Evolutionary conservation across 2,797 vertebrate genomes (phyloP), one percentile per base, ranked within the genome.

Genomic region (Platyrinchus mystaceus): DNA sequence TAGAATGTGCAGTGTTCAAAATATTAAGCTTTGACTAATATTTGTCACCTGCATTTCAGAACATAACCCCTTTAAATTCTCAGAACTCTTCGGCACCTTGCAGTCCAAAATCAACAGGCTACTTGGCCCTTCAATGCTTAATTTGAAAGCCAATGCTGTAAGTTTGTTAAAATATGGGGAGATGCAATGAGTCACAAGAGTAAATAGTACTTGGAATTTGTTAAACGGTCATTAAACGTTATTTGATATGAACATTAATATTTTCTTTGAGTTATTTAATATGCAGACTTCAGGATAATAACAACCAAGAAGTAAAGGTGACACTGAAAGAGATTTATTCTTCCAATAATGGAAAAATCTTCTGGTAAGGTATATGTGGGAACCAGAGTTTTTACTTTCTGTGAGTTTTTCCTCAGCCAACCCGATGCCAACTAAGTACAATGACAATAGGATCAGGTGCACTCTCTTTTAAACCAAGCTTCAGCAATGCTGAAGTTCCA

Each of bases 71-170:
- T 60, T 71, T 78, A 28, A 84, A 19, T 93, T 90, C 62, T 90
- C 39, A 88, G 84, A 95, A 89, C 3, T 3, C n/a, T 69, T 23
- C 67, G 47, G 49, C 63, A 91, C 73, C 50, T 82, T 58, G 9
- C 10, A 68, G 39, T 93, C 93, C 90, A 93, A 95, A 94, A 88
- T 63, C 80, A 94, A 90, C 80, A 94, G 32, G 27, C 26, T 55
- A 15, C 30, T 89, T 94, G 83, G 85, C 59, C 47, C 19, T 63
- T 47, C 50, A 39, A 1, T 56, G 9, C 0, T 0, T 44, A 44
- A 62, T 71, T 49, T 75, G 83, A 81, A 93, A 87, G n/a, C 52
- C 58, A 90, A 0, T 39, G 36, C 15, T 86, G 41, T 41, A 73
- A 71, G 15, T 79, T 89, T 66, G 39, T 63, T 90, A 55, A 86